Evolutionary conservation across 1,140 invertebrate genomes (phyloP), one percentile per base, ranked within the genome.

Genomic region (Xylocopa sonorina): DNA sequence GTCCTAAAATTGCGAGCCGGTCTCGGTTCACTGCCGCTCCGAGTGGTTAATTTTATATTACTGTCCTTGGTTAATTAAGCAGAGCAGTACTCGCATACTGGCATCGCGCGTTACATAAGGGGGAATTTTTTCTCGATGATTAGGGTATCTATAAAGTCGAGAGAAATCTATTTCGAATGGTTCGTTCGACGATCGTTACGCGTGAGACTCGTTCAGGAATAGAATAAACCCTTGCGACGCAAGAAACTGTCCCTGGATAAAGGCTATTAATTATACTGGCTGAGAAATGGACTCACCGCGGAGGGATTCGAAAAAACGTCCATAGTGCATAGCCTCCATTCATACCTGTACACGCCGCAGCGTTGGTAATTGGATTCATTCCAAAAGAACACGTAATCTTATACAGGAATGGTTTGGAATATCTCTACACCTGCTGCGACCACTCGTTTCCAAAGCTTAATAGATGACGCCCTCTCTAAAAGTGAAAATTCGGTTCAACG

Each of bases 1-100:
- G 69, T 50, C 81, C 77, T 74, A 80, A 84, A 84, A 84, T 84
- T 84, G 77, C 78, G 55, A 38, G 66, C 14, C 29, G 53, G 74
- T 46, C 51, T 50, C 48, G 60, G 41, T 53, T 34, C 78, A 32
- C 21, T 58, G 51, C 58, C 69, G 57, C n/a, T 53, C 34, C 4
- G 29, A 21, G 55, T 3, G 46, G 64, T 43, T 72, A 78, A 72
- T 78, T 78, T 78, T 78, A 60, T 60, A 21, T 7, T 71, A 53
- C 67, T 62, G 75, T 63, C 68, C 76, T 78, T 55, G 68, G 50
- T 62, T 62, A 73, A 72, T 78, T 78, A 48, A 27, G 43, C 27
- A 2, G 29, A 57, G 18, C 32, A 50, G 34, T 48, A 34, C 2
- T 5, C 18, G 16, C 9, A 10, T 21, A 3, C 27, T 12, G 7